phyloP scores from a whole-genome alignment of 2,113 vertebrate species.

The Daboia siamensis region DNA sequence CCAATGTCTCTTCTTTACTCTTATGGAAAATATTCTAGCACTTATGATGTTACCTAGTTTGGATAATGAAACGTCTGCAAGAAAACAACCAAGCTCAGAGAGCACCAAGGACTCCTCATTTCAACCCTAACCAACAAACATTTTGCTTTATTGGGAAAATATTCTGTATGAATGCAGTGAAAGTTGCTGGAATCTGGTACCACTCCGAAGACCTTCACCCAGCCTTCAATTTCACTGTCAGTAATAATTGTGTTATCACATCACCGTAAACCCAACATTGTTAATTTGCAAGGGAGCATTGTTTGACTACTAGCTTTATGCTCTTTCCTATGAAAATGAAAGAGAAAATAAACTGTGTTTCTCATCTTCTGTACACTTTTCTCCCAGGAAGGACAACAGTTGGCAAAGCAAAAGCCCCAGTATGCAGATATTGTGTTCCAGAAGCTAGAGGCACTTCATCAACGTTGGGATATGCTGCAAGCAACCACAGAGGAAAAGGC shows the following conservation, averaged over 20 bases:
- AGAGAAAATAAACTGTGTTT: neutral
- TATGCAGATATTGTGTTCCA: constrained; percentile 71
- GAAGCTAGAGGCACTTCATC: constrained; percentile 74
- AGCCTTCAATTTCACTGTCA: neutral
- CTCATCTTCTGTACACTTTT: neutral
- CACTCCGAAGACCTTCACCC: neutral
- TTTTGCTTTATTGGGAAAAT: neutral
- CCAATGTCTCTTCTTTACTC: neutral
- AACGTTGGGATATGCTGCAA: constrained; percentile 84
- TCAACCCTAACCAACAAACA: neutral
- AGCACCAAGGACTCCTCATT: neutral
- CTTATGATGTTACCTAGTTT: too few relatives aligned
- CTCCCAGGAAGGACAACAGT: constrained; percentile 78
- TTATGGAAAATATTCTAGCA: neutral
- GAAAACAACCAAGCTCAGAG: neutral
- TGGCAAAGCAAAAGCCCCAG: constrained; percentile 81
- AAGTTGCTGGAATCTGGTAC: neutral
- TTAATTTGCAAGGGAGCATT: neutral
- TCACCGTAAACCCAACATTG: neutral
- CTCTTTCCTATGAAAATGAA: neutral
- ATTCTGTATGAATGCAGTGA: neutral
- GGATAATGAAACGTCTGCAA: neutral
- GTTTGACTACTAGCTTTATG: neutral
- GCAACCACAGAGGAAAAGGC: constrained; percentile 79
- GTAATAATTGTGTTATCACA: neutral